phyloP scores from a whole-genome alignment of 2,888 invertebrate species.

The Eretmocerus hayati region DNA sequence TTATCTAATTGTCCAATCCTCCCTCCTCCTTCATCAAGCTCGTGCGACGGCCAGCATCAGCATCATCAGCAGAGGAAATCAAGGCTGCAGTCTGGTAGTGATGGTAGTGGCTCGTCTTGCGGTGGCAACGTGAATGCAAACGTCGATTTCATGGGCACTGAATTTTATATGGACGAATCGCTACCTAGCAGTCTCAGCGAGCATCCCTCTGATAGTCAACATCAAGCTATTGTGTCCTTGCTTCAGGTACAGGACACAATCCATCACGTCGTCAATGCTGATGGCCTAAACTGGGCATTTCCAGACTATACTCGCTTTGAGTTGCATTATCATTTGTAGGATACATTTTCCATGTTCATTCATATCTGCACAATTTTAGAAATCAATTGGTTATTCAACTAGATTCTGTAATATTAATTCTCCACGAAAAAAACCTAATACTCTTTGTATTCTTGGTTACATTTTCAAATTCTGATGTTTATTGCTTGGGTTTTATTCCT shows the following conservation, averaged over 20 bases:
- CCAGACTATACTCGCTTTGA: too few relatives aligned
- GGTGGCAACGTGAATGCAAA: slow-evolving; percentile 43
- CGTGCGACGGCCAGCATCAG: slow-evolving; percentile 43
- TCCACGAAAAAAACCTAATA: too few relatives aligned
- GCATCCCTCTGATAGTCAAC: slow-evolving; percentile 53
- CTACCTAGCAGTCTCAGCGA: slow-evolving; percentile 76
- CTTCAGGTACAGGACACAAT: slow-evolving; percentile 45
- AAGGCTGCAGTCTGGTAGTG: slow-evolving; percentile 44
- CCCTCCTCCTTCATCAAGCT: slow-evolving; percentile 27
- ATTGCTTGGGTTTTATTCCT: too few relatives aligned
- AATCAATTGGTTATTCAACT: too few relatives aligned
- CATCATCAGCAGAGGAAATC: slow-evolving; percentile 23
- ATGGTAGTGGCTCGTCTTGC: slow-evolving; percentile 40
- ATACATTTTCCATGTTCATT: too few relatives aligned
- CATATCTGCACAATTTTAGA: too few relatives aligned
- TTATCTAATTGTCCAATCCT: slow-evolving; percentile 8
- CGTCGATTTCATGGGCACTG: slow-evolving; percentile 68
- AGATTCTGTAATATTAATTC: too few relatives aligned
- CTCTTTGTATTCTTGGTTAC: too few relatives aligned
- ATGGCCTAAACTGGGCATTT: too few relatives aligned
- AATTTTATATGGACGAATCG: slow-evolving; percentile 85
- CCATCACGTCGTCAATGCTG: too few relatives aligned
- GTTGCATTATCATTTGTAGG: too few relatives aligned
- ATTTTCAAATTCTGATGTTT: too few relatives aligned
- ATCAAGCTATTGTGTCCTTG: slow-evolving; percentile 45